Base-by-base conservation (phyloP, 2,113 vertebrate genomes). In the Chrysemys picta region DNA sequence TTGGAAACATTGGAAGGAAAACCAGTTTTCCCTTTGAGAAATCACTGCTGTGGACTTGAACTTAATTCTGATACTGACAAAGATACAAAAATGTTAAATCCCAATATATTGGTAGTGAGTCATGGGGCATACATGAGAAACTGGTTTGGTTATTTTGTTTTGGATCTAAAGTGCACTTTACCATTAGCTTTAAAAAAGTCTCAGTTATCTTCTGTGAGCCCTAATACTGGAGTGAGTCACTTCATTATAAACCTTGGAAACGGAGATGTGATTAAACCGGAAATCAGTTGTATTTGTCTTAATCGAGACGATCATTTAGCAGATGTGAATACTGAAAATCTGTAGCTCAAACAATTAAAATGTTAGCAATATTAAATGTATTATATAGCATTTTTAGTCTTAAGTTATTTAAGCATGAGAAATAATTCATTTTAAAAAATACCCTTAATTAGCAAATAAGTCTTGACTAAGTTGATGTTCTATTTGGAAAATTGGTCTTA, bases 111-210 rank as follows among this genome's bases (percentile, higher is more conserved):
- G 89, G 98, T 99, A 42, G 99, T 99, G 95, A 99, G 99, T 97
- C 99, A 99, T 0, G 99, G 99, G 1, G 99, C 99, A 10, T 99
- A 99, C 97, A 99, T 99, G 98, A 99, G 98, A 27, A 98, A 98
- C 57, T 99, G 99, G 94, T 88, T 99, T 38, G 96, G 91, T 89
- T 99, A 99, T 97, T 98, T 99, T 13, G 97, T 99, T 87, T 99
- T 99, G 49, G 98, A 99, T 88, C 97, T 99, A 13, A 90, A 95
- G 69, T 99, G 99, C 91, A 93, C 95, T 54, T 97, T 99, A 69
- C 99, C 99, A 11, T 72, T 93, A 2, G 88, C 97, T 38, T 88
- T 98, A 82, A 98, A 98, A 95, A 97, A 97, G 95, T 98, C 98
- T 0, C 98, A 99, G 53, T 82, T 99, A 59, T 97, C 98, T 14